Evolutionary conservation across 2,113 vertebrate species (phyloP), one percentile per base, ranked within the genome.

Genomic region (Gasterosteus aculeatus): DNA sequence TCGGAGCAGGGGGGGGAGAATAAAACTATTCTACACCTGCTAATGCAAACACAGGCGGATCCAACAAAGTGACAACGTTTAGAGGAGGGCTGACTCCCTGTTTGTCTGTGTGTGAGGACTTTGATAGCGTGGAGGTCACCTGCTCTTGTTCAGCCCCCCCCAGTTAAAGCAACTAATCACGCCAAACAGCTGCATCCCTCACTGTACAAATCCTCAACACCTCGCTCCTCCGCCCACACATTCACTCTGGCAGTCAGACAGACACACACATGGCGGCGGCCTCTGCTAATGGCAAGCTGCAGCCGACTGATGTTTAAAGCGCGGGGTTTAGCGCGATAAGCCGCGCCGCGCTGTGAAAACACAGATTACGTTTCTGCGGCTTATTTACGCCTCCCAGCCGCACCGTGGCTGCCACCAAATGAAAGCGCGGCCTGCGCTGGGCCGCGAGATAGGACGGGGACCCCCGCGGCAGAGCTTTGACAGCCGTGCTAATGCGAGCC

Each of bases 291-390:
- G 78, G 89, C 82, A 79, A 77, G 33, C 83, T 88, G 85, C 69
- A 83, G 81, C 71, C n/a, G 77, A 71, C 84, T 84, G 77, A 85
- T 89, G 89, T 92, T 91, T 89, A 73, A 90, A 88, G 85, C 61
- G 35, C 11, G 0, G 85, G 56, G 89, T 82, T 89, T 86, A 92
- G 89, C 7, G 68, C 69, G 91, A 94, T 94, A 94, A 94, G 93
- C 93, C 10, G 11, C 69, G 61, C 82, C 85, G 91, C 93, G 92
- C 93, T 93, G 92, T 93, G 91, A 93, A 94, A 94, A 94, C 88
- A 92, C 87, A 92, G 94, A 94, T 94, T 94, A 94, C 90, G 91
- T 93, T 93, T 93, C 89, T 79, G 84, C 49, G 77, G 91, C 83
- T 93, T 91, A 90, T 90, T 88, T 81, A 77, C 86, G 88, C 93